These are phyloP conservation scores for Micronycteris hirsuta DNA, from an alignment of 2,113 vertebrate genomes.

Conservation along the genomic window DNA sequence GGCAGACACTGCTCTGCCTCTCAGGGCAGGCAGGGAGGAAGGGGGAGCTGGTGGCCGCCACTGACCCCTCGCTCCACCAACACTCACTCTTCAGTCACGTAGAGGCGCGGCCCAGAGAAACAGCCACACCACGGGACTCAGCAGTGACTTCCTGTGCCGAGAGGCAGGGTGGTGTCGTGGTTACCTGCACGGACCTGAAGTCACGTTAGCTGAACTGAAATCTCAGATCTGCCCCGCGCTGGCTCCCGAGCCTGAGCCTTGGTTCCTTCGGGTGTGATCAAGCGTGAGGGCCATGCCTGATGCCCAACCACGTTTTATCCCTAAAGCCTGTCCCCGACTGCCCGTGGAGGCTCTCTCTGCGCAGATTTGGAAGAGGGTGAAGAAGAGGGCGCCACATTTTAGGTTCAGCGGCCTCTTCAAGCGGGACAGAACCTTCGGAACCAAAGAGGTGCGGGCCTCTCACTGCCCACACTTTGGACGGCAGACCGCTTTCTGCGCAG, in stretches of 20 bases:
- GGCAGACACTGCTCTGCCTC: not conserved
- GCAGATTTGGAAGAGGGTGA: constrained; percentile 90
- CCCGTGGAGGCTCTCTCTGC: constrained; percentile 82
- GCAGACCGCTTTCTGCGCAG: constrained; percentile 76
- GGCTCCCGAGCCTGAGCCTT: too few relatives aligned
- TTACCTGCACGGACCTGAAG: not conserved
- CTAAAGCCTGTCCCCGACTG: constrained; percentile 89
- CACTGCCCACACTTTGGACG: constrained; percentile 71
- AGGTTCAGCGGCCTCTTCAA: constrained; percentile 78
- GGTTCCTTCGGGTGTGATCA: not conserved
- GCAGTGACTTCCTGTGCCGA: not conserved
- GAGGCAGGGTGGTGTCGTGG: not conserved
- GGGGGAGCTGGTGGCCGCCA: not conserved
- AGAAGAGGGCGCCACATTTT: constrained; percentile 86
- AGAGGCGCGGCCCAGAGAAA: not conserved
- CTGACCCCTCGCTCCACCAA: not conserved
- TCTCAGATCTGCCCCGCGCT: not conserved
- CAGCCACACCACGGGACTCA: not conserved
- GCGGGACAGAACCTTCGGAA: constrained; percentile 72
- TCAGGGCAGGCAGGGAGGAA: not conserved
- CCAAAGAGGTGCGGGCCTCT: constrained; percentile 73
- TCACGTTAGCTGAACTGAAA: not conserved
- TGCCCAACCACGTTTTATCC: constrained; percentile 89
- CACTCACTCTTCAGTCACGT: too few relatives aligned
- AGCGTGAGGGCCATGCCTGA: constrained; percentile 87